These are phyloP conservation scores for Drosophila kepulauana DNA, from an alignment of 1,140 invertebrate species.

Conservation along the genomic window DNA sequence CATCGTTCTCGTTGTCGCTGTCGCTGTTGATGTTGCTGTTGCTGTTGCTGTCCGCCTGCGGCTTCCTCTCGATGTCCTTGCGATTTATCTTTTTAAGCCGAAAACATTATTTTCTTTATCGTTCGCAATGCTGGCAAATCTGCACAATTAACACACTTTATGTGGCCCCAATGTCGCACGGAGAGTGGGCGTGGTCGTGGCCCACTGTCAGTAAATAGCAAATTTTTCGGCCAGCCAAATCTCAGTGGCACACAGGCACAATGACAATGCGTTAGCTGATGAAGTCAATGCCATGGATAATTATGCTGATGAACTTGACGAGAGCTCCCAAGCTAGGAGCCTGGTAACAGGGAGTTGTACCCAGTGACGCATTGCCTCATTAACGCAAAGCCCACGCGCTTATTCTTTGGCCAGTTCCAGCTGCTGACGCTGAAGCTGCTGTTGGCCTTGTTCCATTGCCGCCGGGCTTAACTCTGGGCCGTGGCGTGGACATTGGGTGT, in stretches of 20 bases:
- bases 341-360: constrained; percentile 12
- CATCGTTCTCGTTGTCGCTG: not conserved
- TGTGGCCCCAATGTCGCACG: constrained; percentile 49
- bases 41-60: constrained; percentile 33
- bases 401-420: constrained; percentile 38
- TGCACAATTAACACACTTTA: constrained; percentile 80
- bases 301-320: constrained; percentile 79
- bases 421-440: not conserved
- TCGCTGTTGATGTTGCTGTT: constrained; percentile 7
- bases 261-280: constrained; percentile 69
- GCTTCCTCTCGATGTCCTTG: constrained; percentile 47
- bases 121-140: constrained; percentile 61
- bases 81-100: constrained; percentile 80
- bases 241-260: constrained; percentile 28
- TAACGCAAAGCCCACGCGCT: constrained; percentile 73
- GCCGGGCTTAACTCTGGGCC: not conserved
- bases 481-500: not conserved
- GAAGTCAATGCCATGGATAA: constrained; percentile 78
- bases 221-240: constrained; percentile 32
- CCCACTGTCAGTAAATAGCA: constrained; percentile 23
- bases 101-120: constrained; percentile 68
- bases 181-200: not conserved
- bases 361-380: constrained; percentile 80
- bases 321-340: constrained; percentile 20
- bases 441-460: not conserved